Percentiles rank a stretch among this genome's conserved stretches.
phyloP scores from a whole-genome alignment of 2,888 invertebrate species.

The Eupithecia exiguata region DNA sequence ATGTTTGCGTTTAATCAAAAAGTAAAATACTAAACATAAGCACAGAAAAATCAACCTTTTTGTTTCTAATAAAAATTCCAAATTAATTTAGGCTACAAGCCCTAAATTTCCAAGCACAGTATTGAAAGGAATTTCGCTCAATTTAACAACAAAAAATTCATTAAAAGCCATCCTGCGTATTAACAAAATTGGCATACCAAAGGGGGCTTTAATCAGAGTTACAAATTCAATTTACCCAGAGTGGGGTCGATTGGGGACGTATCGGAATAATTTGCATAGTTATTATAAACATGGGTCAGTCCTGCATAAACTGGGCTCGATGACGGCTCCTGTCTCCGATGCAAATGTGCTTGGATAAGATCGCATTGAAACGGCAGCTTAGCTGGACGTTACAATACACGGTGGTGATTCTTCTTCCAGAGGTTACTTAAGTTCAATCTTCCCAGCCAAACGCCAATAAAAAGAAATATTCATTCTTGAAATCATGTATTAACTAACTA shows the following conservation, averaged over 20 bases:
- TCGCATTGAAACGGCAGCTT: conserved; percentile 47
- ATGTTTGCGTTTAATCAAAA: not conserved
- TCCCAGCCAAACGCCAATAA: too few species aligned
- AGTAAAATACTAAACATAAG: not conserved
- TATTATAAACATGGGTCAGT: conserved; percentile 82
- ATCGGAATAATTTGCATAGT: conserved; percentile 82
- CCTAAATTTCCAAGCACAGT: conserved; percentile 18
- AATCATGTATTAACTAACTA: too few species aligned
- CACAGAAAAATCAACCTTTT: not conserved
- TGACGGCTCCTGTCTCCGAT: conserved; percentile 74
- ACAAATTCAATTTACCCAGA: conserved; percentile 79
- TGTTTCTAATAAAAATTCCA: not conserved
- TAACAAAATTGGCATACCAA: conserved; percentile 67
- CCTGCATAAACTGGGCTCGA: conserved; percentile 74
- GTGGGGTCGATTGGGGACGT: conserved; percentile 72
- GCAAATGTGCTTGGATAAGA: conserved; percentile 63
- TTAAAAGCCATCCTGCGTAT: conserved; percentile 51
- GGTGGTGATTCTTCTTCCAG: not conserved
- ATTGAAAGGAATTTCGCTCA: conserved; percentile 31
- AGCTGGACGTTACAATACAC: not conserved
- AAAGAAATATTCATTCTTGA: not conserved
- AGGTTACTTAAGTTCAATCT: not conserved
- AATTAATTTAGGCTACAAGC: not conserved
- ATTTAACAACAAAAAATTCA: conserved; percentile 50
- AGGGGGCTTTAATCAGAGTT: conserved; percentile 78